Conservation (phyloP, 2,888 invertebrate species). For the Hydrotaea cyrtoneurina region DNA sequence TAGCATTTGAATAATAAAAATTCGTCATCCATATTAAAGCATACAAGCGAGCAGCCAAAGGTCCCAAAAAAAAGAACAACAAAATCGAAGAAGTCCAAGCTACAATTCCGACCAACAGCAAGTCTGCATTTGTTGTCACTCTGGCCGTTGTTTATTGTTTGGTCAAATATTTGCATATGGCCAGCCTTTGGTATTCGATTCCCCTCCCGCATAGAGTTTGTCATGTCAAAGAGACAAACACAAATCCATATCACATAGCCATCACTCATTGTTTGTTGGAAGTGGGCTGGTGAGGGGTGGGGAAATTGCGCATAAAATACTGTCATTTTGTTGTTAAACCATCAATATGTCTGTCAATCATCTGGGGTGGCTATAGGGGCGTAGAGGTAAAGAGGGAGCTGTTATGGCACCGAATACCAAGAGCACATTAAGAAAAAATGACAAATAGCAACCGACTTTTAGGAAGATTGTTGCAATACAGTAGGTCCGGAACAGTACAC, state of each 20-base stretch:
- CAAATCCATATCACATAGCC: constrained; percentile 59
- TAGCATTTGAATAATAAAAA: constrained; percentile 62
- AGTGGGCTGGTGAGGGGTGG: neutral
- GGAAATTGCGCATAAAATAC: constrained; percentile 17
- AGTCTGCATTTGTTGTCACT: constrained; percentile 34
- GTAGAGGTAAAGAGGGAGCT: neutral
- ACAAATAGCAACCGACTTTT: too few species aligned
- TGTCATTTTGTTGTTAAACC: constrained; percentile 65
- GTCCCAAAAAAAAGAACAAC: neutral
- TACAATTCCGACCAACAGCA: neutral
- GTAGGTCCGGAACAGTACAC: too few species aligned
- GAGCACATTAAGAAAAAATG: too few species aligned
- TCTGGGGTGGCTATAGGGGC: constrained; percentile 61
- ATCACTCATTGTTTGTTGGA: constrained; percentile 59
- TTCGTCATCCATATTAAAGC: constrained; percentile 46
- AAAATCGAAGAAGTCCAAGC: neutral
- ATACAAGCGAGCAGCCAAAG: constrained; percentile 1
- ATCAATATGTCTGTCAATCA: constrained; percentile 68
- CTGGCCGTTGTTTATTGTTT: constrained; percentile 60
- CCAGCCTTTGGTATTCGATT: constrained; percentile 32
- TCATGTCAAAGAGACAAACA: constrained; percentile 54
- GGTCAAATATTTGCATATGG: constrained; percentile 64
- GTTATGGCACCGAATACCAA: too few species aligned
- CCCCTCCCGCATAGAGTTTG: constrained; percentile 49
- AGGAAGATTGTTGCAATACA: too few species aligned